Evolutionary conservation across 2,888 invertebrate genomes (phyloP), one percentile per base, ranked within the genome.

Genomic region (Stomorhina lunata): DNA sequence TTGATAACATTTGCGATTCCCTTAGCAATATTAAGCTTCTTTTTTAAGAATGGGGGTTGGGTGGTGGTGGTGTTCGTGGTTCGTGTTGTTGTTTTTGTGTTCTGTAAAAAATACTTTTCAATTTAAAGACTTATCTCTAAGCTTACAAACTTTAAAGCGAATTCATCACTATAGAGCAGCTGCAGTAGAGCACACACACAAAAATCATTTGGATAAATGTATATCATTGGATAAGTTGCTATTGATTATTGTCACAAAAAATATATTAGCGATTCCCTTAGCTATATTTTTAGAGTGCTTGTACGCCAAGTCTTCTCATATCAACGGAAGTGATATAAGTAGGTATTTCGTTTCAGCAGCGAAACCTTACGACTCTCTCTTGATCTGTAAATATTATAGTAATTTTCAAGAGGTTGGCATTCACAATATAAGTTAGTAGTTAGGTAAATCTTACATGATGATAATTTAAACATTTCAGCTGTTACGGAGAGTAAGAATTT

Each of bases 261-360:
- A 80, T 80, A n/a, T n/a, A 79, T 76, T 61, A 82, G 82, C 82
- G 82, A 82, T 82, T 79, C 82, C 82, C 82, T 82, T 82, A 82
- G 82, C 82, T 82, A 59, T 79, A 79, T 82, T 82, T 82, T 79
- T 79, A 71, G 66, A 75, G 71, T 45, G 71, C 45, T 45, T 59
- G 71, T 77, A 68, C n/a, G 79, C 79, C 82, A 79, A 82, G 81
- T 79, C 78, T 69, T 20, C 61, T 81, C 43, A 61, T 20, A 77
- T 55, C 61, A 69, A 15, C 77, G 43, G 17, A 32, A 53, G 53
- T 48, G 53, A 69, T 66, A 75, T 50, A 48, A 59, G 37, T 48
- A n/a, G n/a, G 57, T 59, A 48, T 40, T 68, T 61, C 32, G 1
- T 15, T 25, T 15, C 6, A 40, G 2, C n/a, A 53, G 22, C 9